Evolutionary conservation across 2,888 invertebrate genomes (phyloP), one percentile per base, ranked within the genome.

Genomic region (Lasioglossum pauxillum): DNA sequence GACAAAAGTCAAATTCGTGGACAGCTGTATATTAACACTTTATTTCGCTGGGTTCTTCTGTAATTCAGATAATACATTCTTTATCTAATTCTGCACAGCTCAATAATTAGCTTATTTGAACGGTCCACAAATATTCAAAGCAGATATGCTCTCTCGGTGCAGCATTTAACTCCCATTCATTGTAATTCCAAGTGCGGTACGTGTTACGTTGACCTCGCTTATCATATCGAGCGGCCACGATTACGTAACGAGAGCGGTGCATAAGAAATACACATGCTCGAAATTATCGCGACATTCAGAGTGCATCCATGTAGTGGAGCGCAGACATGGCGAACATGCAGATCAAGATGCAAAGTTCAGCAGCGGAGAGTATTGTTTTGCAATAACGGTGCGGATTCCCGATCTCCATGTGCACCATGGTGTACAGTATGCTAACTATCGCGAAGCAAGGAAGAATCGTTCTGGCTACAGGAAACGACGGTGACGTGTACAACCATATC

Each of bases 401-500:
- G 35, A 93, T 35, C 53, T 90, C 78, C 89, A 92, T 92, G 57
- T 89, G 89, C 0, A 91, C 73, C 60, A 92, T 57, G 5, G 93
- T 92, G 78, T 91, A 88, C 3, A 88, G 67, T 49, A 92, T 90
- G 87, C 88, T 93, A 16, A 78, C 72, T 31, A 90, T 75, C 10
- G 91, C 82, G 82, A 93, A 94, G 31, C 82, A 67, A 0, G 89
- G 87, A 53, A 93, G 78, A 31, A 92, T 74, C 23, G 85, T 80
- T 53, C 82, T 89, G 1, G 89, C 91, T 0, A 80, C 10, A 16
- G 81, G 71, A 77, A 72, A 67, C 38, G 85, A 77, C 5, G 93
- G 92, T 44, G 87, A 89, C 35, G 92, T 90, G 41, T 77, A 84
- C n/a, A 93, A 71, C 93, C 93, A 94, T 57, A 93, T 78, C 69